Percentiles rank a stretch among this genome's conserved stretches.
phyloP scores from a whole-genome alignment of 2,888 invertebrate genomes.

The Volucella zonaria region DNA sequence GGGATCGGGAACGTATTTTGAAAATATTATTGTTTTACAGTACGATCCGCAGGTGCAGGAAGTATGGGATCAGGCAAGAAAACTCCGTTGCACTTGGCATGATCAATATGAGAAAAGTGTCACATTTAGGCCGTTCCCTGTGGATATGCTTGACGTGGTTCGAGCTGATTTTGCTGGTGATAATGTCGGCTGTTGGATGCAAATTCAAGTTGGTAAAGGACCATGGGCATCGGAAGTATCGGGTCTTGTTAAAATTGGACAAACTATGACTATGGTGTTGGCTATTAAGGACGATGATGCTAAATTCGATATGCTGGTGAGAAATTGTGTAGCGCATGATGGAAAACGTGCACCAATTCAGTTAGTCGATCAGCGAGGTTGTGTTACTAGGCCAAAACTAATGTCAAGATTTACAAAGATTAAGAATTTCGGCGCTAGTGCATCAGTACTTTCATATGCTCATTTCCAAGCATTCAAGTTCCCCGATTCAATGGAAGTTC shows the following conservation, averaged over 20 bases:
- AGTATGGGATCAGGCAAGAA: slow-evolving; percentile 97
- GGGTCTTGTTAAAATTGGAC: slow-evolving; percentile 96
- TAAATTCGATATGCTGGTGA: slow-evolving; percentile 96
- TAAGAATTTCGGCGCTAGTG: slow-evolving; percentile 96
- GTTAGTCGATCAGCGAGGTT: slow-evolving; percentile 95
- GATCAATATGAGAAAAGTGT: slow-evolving; percentile 97
- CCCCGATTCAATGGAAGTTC: slow-evolving; percentile 98
- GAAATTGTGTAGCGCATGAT: slow-evolving; percentile 97
- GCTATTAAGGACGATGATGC: slow-evolving; percentile 97
- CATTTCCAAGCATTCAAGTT: slow-evolving; percentile 98
- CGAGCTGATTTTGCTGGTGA: slow-evolving; percentile 97
- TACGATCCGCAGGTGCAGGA: slow-evolving; percentile 97
- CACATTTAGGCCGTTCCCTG: slow-evolving; percentile 96
- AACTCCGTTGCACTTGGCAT: slow-evolving; percentile 96
- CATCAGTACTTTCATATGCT: slow-evolving; percentile 94
- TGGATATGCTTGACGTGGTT: slow-evolving; percentile 97
- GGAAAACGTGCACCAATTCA: slow-evolving; percentile 96
- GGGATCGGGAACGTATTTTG: slow-evolving; percentile 95
- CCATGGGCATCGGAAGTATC: slow-evolving; percentile 98
- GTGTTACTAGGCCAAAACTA: slow-evolving; percentile 94
- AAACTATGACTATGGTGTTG: slow-evolving; percentile 98
- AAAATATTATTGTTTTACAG: slow-evolving; percentile 96
- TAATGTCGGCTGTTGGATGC: slow-evolving; percentile 98
- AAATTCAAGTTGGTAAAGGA: slow-evolving; percentile 96
- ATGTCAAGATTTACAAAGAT: slow-evolving; percentile 97